phyloP scores from a whole-genome alignment of 2,888 invertebrate genomes.

The Spilosoma lubricipeda region DNA sequence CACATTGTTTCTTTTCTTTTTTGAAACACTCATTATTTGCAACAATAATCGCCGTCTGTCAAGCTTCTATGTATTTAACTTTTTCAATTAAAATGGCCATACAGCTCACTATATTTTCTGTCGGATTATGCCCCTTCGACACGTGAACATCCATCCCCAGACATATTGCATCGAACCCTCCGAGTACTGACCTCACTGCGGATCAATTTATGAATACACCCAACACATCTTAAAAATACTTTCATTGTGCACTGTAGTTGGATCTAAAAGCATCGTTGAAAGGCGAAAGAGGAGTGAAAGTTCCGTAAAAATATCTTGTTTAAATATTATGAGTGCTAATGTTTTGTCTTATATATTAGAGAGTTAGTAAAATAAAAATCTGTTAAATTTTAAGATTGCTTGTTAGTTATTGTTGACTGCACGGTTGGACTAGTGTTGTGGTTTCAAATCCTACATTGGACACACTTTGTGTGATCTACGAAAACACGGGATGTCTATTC shows the following conservation, averaged over 20 bases:
- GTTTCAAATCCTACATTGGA: too few relatives aligned
- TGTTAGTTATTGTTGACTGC: too few relatives aligned
- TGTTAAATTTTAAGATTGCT: too few relatives aligned
- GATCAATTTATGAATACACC: slow-evolving; percentile 79
- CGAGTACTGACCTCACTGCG: slow-evolving; percentile 72
- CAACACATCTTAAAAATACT: slow-evolving; percentile 54
- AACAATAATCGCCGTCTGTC: slow-evolving; percentile 8
- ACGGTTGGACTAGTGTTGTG: too few relatives aligned
- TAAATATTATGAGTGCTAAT: not conserved
- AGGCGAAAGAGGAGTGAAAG: slow-evolving; percentile 9
- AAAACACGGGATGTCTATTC: too few relatives aligned
- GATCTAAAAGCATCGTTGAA: slow-evolving; percentile 18
- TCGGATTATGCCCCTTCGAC: slow-evolving; percentile 81
- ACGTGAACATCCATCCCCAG: slow-evolving; percentile 71
- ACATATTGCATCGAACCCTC: slow-evolving; percentile 76
- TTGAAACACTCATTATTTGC: not conserved
- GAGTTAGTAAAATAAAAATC: too few relatives aligned
- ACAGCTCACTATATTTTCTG: slow-evolving; percentile 72
- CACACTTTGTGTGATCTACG: too few relatives aligned
- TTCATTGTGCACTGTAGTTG: slow-evolving; percentile 37
- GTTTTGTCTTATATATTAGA: not conserved
- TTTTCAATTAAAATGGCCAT: slow-evolving; percentile 79
- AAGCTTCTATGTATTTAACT: slow-evolving; percentile 62
- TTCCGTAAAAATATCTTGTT: slow-evolving; percentile 2
- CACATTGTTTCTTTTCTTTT: not conserved